phyloP scores from a whole-genome alignment of 2,113 vertebrate genomes.

The Heteronetta atricapilla region DNA sequence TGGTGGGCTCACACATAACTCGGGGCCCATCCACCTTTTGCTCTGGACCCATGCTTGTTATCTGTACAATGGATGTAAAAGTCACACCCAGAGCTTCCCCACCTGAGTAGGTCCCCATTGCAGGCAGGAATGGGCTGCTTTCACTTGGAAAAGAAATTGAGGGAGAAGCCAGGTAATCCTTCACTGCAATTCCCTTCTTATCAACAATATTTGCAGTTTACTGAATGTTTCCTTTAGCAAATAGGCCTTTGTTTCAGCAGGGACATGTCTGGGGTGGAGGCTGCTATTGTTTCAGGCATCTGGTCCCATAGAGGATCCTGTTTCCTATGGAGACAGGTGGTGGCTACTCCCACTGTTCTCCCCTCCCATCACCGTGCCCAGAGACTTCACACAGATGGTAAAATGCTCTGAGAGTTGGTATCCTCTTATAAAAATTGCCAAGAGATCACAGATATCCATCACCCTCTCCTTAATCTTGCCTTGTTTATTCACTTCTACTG shows the following conservation, averaged over 20 bases:
- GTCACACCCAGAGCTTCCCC: not conserved
- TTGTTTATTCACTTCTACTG: not conserved
- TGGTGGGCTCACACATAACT: rapidly evolving
- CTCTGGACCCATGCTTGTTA: not conserved
- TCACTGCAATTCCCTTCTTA: not conserved
- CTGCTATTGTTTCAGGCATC: conserved; percentile 39
- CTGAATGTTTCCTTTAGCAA: conserved; percentile 2
- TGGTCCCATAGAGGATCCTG: not conserved
- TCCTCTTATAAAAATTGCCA: not conserved
- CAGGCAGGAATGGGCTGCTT: not conserved
- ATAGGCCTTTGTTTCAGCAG: conserved; percentile 26
- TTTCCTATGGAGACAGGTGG: not conserved
- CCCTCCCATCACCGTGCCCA: not conserved
- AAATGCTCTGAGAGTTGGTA: not conserved
- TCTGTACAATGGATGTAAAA: not conserved
- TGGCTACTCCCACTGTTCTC: not conserved
- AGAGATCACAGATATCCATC: not conserved
- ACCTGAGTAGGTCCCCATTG: not conserved
- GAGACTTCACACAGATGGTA: not conserved
- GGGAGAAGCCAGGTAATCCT: not conserved
- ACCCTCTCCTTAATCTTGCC: not conserved
- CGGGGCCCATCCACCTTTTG: not conserved
- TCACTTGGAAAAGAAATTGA: not conserved
- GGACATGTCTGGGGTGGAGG: not conserved
- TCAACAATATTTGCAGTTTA: not conserved